phyloP scores from a whole-genome alignment of 2,888 invertebrate genomes.

The Gymnoscelis rufifasciata region DNA sequence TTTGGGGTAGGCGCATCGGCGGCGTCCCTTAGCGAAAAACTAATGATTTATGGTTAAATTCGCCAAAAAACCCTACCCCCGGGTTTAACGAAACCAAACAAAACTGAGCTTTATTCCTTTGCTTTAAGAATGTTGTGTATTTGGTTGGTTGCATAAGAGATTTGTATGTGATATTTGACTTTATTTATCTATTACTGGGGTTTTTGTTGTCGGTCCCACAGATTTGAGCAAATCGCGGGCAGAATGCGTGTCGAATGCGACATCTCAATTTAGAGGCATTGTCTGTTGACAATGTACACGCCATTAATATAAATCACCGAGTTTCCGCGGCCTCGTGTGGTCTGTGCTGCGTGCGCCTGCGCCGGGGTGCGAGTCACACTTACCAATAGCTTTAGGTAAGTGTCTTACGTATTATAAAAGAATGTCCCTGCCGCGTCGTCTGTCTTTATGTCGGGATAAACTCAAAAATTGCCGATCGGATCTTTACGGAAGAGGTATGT shows the following conservation, averaged over 20 bases:
- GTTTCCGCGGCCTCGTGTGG: constrained; percentile 23
- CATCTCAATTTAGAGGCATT: constrained; percentile 70
- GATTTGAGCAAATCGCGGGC: constrained; percentile 38
- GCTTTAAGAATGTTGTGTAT: neutral
- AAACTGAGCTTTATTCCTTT: constrained; percentile 8
- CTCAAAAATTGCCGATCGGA: too few species aligned
- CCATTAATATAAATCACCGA: constrained; percentile 33
- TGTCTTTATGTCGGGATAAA: too few species aligned
- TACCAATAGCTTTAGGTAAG: too few species aligned
- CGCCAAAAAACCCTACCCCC: constrained; percentile 1
- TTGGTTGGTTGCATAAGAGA: neutral
- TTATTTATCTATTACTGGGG: constrained; percentile 60
- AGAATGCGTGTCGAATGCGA: constrained; percentile 63
- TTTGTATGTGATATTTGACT: constrained; percentile 50
- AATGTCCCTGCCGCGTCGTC: too few species aligned
- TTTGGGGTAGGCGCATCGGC: constrained; percentile 35
- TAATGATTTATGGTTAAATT: constrained; percentile 37
- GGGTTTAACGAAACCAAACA: neutral
- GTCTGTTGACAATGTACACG: constrained; percentile 41
- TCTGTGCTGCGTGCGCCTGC: too few species aligned
- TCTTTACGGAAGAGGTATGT: too few species aligned
- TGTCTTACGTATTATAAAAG: too few species aligned
- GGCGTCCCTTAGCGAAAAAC: constrained; percentile 37
- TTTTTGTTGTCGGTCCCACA: constrained; percentile 52
- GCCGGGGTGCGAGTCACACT: too few species aligned